These are phyloP conservation scores for Hyaena hyaena DNA, from an alignment of 2,113 vertebrate genomes.

Conservation along the genomic window DNA sequence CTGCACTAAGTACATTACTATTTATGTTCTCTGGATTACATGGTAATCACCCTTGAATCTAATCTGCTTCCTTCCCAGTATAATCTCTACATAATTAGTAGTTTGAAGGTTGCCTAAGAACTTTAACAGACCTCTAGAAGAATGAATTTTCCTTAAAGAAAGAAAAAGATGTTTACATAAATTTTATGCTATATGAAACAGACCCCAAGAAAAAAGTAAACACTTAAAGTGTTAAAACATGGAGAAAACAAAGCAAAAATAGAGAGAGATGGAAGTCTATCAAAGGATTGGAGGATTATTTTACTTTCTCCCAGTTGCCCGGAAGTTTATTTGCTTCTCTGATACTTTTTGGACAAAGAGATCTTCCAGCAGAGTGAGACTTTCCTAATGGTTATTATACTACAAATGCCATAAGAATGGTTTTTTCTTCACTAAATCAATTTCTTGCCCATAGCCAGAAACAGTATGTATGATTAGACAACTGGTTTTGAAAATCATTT, in stretches of 20 bases:
- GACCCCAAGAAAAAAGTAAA: conserved; percentile 54
- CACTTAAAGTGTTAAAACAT: not conserved
- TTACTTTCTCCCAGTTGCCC: not conserved
- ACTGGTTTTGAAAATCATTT: not conserved
- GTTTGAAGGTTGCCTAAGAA: conserved; percentile 62
- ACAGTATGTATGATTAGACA: not conserved
- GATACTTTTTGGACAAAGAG: not conserved
- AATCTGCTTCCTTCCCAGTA: not conserved
- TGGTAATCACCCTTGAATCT: conserved; percentile 59
- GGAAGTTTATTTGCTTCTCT: not conserved
- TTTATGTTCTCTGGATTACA: conserved; percentile 59
- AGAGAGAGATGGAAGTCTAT: not conserved
- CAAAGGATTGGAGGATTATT: not conserved
- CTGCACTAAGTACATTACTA: conserved; percentile 44
- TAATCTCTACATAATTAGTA: conserved; percentile 57
- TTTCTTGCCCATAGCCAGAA: conserved; percentile 19
- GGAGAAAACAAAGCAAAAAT: conserved; percentile 29
- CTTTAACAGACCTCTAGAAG: conserved; percentile 50
- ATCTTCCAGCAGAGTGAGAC: not conserved
- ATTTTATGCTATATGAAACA: conserved; percentile 49
- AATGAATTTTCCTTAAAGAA: conserved; percentile 49
- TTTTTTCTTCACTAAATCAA: conserved; percentile 21
- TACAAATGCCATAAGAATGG: not conserved
- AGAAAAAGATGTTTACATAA: conserved; percentile 65
- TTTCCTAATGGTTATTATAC: not conserved